phyloP scores from a whole-genome alignment of 2,113 vertebrate species.

The Rhinoderma darwinii region DNA sequence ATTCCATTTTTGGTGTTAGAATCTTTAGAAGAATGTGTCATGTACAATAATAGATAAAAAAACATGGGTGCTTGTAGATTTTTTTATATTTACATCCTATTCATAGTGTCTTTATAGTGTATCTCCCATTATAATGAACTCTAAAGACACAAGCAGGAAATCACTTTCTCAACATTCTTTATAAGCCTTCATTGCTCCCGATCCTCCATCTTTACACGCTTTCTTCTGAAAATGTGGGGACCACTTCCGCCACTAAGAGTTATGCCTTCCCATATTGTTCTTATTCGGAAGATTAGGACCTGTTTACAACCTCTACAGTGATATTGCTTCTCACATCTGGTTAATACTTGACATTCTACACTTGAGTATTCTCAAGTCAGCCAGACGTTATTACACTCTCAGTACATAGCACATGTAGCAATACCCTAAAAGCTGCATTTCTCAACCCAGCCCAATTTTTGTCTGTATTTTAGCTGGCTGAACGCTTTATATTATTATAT shows the following conservation, averaged over 20 bases:
- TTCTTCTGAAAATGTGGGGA: too few relatives aligned
- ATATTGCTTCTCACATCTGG: conserved; percentile 77
- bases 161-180: too few relatives aligned
- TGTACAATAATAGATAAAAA: background rate
- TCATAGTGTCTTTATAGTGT: too few relatives aligned
- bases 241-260: too few relatives aligned
- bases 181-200: too few relatives aligned
- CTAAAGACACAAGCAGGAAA: too few relatives aligned
- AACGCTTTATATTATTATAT: conserved; percentile 59
- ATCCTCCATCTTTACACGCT: too few relatives aligned
- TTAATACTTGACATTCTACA: conserved; percentile 81
- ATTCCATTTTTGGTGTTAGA: background rate
- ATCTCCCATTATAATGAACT: too few relatives aligned
- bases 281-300: too few relatives aligned
- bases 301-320: conserved; percentile 20
- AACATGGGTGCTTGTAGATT: background rate
- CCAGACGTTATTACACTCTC: conserved; percentile 81
- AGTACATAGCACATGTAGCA: conserved; percentile 74
- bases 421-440: conserved; percentile 68
- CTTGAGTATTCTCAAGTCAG: conserved; percentile 70
- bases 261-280: too few relatives aligned
- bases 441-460: conserved; percentile 67
- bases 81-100: too few relatives aligned
- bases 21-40: background rate
- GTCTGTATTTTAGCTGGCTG: conserved; percentile 72